phyloP scores from a whole-genome alignment of 2,888 invertebrate genomes.

The Dicycla oo region DNA sequence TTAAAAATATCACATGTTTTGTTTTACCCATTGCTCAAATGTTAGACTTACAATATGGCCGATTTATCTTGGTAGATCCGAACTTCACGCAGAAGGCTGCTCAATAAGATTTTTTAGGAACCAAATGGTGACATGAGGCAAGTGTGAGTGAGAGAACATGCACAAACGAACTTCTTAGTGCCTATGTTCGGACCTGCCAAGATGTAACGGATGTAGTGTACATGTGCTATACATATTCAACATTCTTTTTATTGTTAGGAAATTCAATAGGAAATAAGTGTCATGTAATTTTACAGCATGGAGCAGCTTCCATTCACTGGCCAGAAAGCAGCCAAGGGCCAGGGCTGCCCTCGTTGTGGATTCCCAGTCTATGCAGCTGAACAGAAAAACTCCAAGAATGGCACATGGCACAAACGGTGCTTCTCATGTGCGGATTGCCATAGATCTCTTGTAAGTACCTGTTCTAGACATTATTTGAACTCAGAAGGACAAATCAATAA shows the following conservation, averaged over 20 bases:
- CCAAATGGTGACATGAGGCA: too few species aligned
- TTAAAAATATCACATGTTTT: neutral
- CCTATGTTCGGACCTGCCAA: too few species aligned
- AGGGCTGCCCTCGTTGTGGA: slow-evolving; percentile 96
- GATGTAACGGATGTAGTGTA: too few species aligned
- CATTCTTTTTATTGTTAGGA: too few species aligned
- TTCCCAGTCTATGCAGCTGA: slow-evolving; percentile 98
- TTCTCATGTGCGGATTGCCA: slow-evolving; percentile 97
- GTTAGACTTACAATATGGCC: too few species aligned
- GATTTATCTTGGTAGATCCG: too few species aligned
- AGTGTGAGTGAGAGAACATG: too few species aligned
- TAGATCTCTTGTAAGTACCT: slow-evolving; percentile 92
- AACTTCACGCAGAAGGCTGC: too few species aligned
- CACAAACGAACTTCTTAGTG: too few species aligned
- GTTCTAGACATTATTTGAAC: neutral
- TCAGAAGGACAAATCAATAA: slow-evolving; percentile 22
- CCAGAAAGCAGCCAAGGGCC: slow-evolving; percentile 93
- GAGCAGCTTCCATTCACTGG: slow-evolving; percentile 94
- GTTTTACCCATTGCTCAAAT: neutral
- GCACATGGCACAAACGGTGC: slow-evolving; percentile 97
- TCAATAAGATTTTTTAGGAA: too few species aligned
- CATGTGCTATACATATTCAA: too few species aligned
- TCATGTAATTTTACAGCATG: slow-evolving; percentile 86
- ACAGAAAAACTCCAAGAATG: slow-evolving; percentile 98
- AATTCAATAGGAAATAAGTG: neutral